Percentiles rank a stretch among this genome's conserved stretches.
phyloP scores from a whole-genome alignment of 2,888 invertebrate species.

The Drosophila pseudotalamancana region DNA sequence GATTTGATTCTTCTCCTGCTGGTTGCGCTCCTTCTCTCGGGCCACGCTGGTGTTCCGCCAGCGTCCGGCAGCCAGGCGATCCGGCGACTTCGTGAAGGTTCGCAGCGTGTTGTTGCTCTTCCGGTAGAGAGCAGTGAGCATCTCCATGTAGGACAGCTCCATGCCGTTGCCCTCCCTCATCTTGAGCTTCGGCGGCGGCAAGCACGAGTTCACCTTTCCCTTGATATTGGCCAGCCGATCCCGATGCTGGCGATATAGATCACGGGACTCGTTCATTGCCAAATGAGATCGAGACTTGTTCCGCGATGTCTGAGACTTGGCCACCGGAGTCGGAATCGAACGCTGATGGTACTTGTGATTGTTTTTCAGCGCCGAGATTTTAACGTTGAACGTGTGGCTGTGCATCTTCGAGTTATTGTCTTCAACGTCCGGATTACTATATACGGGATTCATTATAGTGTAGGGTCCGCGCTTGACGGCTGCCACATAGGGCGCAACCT shows the following conservation, averaged over 20 bases:
- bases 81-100: constrained; percentile 65
- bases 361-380: constrained; percentile 26
- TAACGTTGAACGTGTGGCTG: constrained; percentile 60
- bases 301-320: not conserved
- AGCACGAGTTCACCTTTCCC: constrained; percentile 61
- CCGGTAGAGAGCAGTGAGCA: constrained; percentile 68
- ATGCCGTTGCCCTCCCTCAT: constrained; percentile 53
- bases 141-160: constrained; percentile 72
- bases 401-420: constrained; percentile 24
- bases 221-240: constrained; percentile 70
- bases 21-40: constrained; percentile 54
- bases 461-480: constrained; percentile 54
- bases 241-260: constrained; percentile 70
- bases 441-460: constrained; percentile 57
- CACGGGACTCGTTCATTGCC: constrained; percentile 51
- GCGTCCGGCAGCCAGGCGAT: constrained; percentile 63
- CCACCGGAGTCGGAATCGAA: constrained; percentile 33
- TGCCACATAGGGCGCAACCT: constrained; percentile 45
- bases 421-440: constrained; percentile 23
- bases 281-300: constrained; percentile 46
- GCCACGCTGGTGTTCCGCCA: constrained; percentile 58
- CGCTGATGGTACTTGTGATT: constrained; percentile 58
- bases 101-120: constrained; percentile 54
- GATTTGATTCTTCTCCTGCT: constrained; percentile 52
- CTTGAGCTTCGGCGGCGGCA: constrained; percentile 51